Evolutionary conservation across 2,113 vertebrate species (phyloP), one percentile per base, ranked within the genome.

Genomic region (Acinonyx jubatus): DNA sequence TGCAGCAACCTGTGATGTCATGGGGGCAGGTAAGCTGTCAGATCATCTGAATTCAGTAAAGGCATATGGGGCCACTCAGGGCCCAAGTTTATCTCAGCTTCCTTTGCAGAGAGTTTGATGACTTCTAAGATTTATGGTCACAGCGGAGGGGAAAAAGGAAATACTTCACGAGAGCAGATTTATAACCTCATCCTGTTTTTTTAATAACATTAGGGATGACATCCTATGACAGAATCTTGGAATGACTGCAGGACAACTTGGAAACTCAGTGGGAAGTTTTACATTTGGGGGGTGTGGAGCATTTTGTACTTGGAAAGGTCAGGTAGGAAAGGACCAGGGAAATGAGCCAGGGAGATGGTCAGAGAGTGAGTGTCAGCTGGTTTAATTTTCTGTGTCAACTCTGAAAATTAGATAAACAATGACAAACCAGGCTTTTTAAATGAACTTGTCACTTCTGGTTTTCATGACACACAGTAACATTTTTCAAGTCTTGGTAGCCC

Each of bases 391-490:
- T 98, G 98, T 98, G 99, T 99, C 99, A 99, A 98, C 97, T 96
- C 98, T 61, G 98, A 99, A 99, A 99, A 99, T 99, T 98, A 99
- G 99, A 99, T 99, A 99, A 99, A 99, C 98, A 99, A 99, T 98
- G 97, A 99, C 98, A 99, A 98, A 99, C 98, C 98, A 97, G 96
- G 98, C 98, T 96, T 98, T 98, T 99, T 98, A 99, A 99, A 99
- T 99, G 99, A 99, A 99, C 99, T 98, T 99, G 99, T 99, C 99
- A 99, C 99, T 99, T 98, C 98, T 99, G 95, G 98, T 99, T 99
- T 99, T 97, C 98, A 97, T 98, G 98, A 99, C 92, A 98, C 98
- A 98, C 94, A 98, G 98, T 98, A 97, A 96, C 97, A 57, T 97
- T 98, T 97, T 98, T 97, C 94, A 33, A 97, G 97, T n/a, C 55